Percentiles rank a stretch among this genome's conserved stretches.
Evolutionary conservation across 1,140 invertebrate genomes (phyloP).

Genomic region (Heliconius eleuchia): DNA sequence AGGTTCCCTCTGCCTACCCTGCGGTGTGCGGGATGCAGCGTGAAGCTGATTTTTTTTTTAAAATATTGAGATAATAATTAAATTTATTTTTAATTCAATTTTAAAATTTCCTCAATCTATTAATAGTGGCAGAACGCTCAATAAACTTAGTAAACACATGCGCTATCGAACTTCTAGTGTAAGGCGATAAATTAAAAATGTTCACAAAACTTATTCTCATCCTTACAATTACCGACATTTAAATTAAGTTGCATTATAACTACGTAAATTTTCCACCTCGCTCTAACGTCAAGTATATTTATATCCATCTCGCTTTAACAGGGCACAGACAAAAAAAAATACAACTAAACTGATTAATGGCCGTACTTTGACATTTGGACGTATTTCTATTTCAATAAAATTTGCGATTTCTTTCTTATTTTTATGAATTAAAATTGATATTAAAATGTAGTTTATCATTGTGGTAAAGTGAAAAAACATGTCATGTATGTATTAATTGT

Average conservation of each 20-base stretch:
- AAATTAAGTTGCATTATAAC: constrained; percentile 50
- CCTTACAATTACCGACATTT: neutral
- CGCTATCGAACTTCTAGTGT: constrained; percentile 53
- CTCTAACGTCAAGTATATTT: constrained; percentile 38
- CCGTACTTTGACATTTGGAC: constrained; percentile 67
- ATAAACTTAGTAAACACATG: constrained; percentile 75
- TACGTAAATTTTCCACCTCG: constrained; percentile 33
- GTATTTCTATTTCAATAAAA: constrained; percentile 49
- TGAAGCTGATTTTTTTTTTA: too few species aligned
- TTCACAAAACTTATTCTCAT: neutral
- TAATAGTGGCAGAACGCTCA: constrained; percentile 72
- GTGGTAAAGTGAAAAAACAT: neutral
- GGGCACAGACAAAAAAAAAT: constrained; percentile 37
- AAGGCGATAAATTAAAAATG: constrained; percentile 34
- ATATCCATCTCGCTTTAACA: constrained; percentile 44
- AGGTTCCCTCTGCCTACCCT: too few species aligned
- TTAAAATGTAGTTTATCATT: constrained; percentile 32
- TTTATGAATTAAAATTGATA: constrained; percentile 68
- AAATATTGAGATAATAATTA: too few species aligned
- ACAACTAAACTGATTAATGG: constrained; percentile 63
- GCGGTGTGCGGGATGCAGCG: too few species aligned
- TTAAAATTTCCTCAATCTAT: constrained; percentile 51
- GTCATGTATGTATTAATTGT: neutral
- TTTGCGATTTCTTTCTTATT: constrained; percentile 48
- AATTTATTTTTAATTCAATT: neutral